These are phyloP conservation scores for Chiloscyllium plagiosum DNA, from an alignment of 2,113 vertebrate species.

Conservation along the genomic window DNA sequence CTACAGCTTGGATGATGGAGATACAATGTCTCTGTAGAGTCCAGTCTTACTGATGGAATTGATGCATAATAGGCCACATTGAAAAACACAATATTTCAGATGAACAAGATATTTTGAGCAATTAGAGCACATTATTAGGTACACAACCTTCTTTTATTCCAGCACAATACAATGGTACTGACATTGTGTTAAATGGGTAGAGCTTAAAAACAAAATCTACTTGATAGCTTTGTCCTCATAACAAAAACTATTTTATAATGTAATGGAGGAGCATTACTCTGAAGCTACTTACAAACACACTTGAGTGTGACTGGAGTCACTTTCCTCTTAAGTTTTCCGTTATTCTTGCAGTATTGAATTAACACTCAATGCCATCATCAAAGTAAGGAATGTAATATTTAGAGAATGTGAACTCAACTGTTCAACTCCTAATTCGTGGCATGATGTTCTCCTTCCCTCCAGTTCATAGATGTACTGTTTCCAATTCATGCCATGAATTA, in stretches of 20 bases:
- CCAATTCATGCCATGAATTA: too few species aligned
- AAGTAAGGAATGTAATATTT: too few species aligned
- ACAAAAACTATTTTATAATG: neutral
- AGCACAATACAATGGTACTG: neutral
- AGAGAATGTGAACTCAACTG: neutral
- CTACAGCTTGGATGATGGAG: neutral
- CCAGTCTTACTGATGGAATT: neutral
- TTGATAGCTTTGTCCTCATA: neutral
- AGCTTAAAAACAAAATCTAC: neutral
- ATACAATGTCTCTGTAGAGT: neutral
- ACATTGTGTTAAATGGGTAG: neutral
- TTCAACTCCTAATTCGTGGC: neutral
- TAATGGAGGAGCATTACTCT: neutral
- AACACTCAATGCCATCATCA: too few species aligned
- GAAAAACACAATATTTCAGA: neutral
- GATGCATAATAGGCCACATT: neutral
- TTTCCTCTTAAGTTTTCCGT: neutral
- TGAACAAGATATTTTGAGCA: neutral
- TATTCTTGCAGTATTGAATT: neutral
- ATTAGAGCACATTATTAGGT: neutral
- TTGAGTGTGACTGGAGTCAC: neutral
- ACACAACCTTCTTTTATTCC: neutral
- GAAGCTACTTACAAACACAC: neutral
- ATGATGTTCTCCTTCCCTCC: neutral
- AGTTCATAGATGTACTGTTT: too few species aligned